Evolutionary conservation across 2,797 vertebrate genomes (phyloP), one percentile per base, ranked within the genome.

Genomic region (Xiphophorus birchmanni): DNA sequence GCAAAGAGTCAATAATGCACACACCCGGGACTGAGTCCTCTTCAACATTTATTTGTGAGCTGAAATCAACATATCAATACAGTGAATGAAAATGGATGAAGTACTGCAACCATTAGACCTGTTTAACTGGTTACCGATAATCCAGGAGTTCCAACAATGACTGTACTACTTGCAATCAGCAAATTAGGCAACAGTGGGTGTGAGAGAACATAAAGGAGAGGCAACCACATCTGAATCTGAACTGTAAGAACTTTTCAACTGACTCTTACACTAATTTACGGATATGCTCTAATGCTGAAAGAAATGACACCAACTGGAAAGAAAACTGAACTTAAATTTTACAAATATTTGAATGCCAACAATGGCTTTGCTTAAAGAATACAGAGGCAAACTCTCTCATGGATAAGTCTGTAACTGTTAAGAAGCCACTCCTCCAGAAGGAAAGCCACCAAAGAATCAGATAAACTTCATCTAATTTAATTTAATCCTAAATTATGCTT

Each of bases 51-150:
- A 48, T 7, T 50, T 12, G 12, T 48, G 12, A 48, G 56, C 35
- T 67, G 35, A 83, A 73, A 69, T 74, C 8, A 54, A 54, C 78
- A 35, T 45, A 5, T 56, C 60, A 82, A 71, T 23, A 8, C 32
- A 21, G 44, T 2, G 58, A 83, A 73, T 12, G 13, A 23, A 52
- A 40, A 21, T 1, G 10, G 50, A 71, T 0, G 45, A 63, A 65
- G 4, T 32, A 73, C 15, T 9, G 29, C 67, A 74, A 67, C 69
- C 5, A 15, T 73, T 2, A 4, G 73, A 89, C 89, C 84, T 65
- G 91, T 78, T 52, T 2, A 75, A 88, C 89, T 48, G 3, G 87
- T 87, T 87, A 73, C 65, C 5, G 2, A 2, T 84, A 32, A 79
- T 84, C 78, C 82, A 2, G 26, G 4, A 71, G 73, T 78, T 77